A percentile compares a stretch with the other conserved stretches of the same genome.
These are phyloP conservation scores for Lampropteryx suffumata DNA, from an alignment of 2,888 invertebrate species.

Conservation along the genomic window DNA sequence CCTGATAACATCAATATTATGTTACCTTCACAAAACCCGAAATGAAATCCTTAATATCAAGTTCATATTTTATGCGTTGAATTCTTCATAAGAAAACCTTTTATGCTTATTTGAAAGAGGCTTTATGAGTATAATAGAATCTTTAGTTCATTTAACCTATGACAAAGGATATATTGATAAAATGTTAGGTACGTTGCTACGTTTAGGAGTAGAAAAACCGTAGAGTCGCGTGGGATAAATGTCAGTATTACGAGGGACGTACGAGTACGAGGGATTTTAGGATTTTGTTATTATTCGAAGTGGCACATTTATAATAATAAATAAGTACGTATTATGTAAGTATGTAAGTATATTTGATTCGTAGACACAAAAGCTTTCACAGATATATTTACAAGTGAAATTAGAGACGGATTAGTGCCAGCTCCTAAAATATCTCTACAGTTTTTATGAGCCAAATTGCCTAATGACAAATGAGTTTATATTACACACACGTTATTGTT, in stretches of 20 bases:
- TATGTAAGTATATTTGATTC: too few relatives aligned
- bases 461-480: not conserved
- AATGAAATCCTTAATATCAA: not conserved
- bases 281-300: not conserved
- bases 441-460: not conserved
- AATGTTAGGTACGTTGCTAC: slow-evolving; percentile 12
- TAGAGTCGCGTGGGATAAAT: slow-evolving; percentile 8
- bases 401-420: too few relatives aligned
- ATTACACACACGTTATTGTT: not conserved
- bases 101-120: slow-evolving; percentile 25
- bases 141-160: slow-evolving; percentile 23
- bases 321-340: too few relatives aligned
- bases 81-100: slow-evolving; percentile 24
- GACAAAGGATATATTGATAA: slow-evolving; percentile 24
- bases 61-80: slow-evolving; percentile 27
- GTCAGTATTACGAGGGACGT: not conserved
- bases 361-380: not conserved
- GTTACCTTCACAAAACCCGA: not conserved
- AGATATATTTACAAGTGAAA: not conserved
- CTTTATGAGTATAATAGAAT: slow-evolving; percentile 29
- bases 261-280: not conserved
- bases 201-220: slow-evolving; percentile 14
- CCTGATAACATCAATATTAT: not conserved
- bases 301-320: not conserved
- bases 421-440: not conserved